Conservation (phyloP, 2,888 invertebrate species). For the Chloroclystis v-ata region DNA sequence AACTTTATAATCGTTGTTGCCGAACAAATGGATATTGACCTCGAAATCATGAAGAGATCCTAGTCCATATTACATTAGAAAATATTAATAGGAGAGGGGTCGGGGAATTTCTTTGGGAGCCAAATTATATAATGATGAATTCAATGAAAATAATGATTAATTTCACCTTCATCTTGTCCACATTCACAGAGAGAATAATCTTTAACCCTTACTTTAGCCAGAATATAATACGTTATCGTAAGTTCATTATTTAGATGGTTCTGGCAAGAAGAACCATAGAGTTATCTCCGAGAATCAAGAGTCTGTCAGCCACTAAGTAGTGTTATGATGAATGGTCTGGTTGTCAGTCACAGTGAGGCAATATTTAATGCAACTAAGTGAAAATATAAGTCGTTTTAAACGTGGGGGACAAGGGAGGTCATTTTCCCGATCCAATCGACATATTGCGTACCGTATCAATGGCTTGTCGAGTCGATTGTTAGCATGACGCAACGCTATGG, state of each 20-base stretch:
- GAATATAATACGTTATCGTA: too few relatives aligned
- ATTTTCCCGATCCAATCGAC: constrained; percentile 29
- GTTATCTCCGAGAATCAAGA: constrained; percentile 7
- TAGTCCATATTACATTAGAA: too few relatives aligned
- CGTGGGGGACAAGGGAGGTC: constrained; percentile 30
- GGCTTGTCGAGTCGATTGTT: constrained; percentile 36
- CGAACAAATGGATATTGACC: too few relatives aligned
- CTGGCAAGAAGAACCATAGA: background rate
- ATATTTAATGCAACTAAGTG: constrained; percentile 27
- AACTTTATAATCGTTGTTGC: too few relatives aligned
- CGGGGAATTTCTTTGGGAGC: too few relatives aligned
- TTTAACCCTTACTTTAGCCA: too few relatives aligned
- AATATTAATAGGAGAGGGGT: too few relatives aligned
- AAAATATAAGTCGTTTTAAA: constrained; percentile 26
- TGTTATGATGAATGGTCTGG: constrained; percentile 22
- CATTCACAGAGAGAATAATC: too few relatives aligned
- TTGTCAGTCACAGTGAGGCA: constrained; percentile 20
- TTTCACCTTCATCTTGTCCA: too few relatives aligned
- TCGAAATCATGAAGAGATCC: too few relatives aligned
- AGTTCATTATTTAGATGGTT: background rate
- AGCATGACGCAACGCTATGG: constrained; percentile 27
- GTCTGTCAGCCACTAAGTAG: constrained; percentile 4
- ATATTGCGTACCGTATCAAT: constrained; percentile 28
- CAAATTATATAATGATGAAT: too few relatives aligned
- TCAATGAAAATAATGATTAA: too few relatives aligned